Percentiles rank a stretch among this genome's conserved stretches.
phyloP scores from a whole-genome alignment of 2,113 vertebrate species.

The Theropithecus gelada region DNA sequence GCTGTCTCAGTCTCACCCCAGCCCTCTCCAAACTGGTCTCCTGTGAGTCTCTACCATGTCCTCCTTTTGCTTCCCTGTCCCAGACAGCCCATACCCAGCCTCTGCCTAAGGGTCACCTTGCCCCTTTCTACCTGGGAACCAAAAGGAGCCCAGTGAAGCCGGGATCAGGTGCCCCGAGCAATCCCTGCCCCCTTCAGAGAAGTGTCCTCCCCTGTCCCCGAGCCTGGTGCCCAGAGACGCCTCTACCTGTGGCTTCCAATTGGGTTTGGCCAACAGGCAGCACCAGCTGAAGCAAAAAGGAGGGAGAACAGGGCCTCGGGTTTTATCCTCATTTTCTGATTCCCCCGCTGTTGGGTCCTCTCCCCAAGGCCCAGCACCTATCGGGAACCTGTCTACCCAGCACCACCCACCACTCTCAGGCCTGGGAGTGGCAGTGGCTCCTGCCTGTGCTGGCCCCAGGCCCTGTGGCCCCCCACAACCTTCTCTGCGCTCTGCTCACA shows the following conservation, averaged over 20 bases:
- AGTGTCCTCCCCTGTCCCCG: background rate
- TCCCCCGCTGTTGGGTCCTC: background rate
- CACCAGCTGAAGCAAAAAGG: background rate
- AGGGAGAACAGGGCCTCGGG: background rate
- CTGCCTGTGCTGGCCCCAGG: too few relatives aligned
- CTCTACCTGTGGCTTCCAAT: background rate
- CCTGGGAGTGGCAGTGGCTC: background rate
- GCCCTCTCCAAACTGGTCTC: background rate
- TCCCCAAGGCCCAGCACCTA: background rate
- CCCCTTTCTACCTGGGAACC: background rate
- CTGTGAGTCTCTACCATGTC: background rate
- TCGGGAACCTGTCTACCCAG: background rate
- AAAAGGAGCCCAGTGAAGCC: background rate
- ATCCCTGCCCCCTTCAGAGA: background rate
- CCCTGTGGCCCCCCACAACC: rapidly evolving
- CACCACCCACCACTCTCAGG: background rate
- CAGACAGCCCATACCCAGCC: background rate
- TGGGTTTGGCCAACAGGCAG: background rate
- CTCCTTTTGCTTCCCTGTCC: background rate
- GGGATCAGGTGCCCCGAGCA: background rate
- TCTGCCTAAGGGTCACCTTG: too few relatives aligned
- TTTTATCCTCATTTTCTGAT: background rate
- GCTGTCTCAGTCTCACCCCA: too few relatives aligned
- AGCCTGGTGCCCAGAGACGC: background rate
- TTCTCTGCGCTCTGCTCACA: background rate